phyloP scores from a whole-genome alignment of 2,888 invertebrate species.

The Melanostoma scalare region DNA sequence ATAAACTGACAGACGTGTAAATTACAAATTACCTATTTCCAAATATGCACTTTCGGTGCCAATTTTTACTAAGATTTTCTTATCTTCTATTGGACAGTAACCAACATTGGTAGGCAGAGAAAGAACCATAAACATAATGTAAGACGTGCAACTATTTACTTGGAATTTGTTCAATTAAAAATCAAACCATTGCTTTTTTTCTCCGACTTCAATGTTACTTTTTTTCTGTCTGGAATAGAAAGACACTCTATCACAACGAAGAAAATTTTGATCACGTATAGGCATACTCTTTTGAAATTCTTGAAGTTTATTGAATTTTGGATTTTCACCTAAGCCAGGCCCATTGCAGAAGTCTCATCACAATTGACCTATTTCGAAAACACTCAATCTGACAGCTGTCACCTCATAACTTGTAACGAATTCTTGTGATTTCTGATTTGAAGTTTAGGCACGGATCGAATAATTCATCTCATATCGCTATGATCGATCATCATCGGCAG shows the following conservation, averaged over 20 bases:
- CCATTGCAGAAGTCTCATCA: slow-evolving; percentile 22
- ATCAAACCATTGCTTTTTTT: slow-evolving; percentile 4
- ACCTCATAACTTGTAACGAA: neutral
- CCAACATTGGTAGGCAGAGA: neutral
- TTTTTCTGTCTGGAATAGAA: neutral
- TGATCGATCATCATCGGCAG: slow-evolving; percentile 35
- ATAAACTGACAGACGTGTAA: too few species aligned
- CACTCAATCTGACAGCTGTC: slow-evolving; percentile 33
- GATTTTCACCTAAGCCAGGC: slow-evolving; percentile 6
- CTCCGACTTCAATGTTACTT: neutral
- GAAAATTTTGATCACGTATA: slow-evolving; percentile 17
- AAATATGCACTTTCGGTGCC: too few species aligned
- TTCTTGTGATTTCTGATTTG: neutral
- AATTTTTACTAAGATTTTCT: too few species aligned
- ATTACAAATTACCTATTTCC: too few species aligned
- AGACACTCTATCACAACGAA: neutral
- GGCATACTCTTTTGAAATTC: slow-evolving; percentile 6
- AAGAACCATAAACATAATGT: neutral
- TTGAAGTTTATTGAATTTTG: slow-evolving; percentile 1
- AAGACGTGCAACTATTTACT: slow-evolving; percentile 23
- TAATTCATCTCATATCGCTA: slow-evolving; percentile 34
- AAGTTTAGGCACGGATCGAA: slow-evolving; percentile 6
- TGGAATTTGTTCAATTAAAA: slow-evolving; percentile 22
- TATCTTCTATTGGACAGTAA: neutral
- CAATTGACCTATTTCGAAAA: slow-evolving; percentile 17